Evolutionary conservation across 2,888 invertebrate genomes (phyloP), one percentile per base, ranked within the genome.

Genomic region (Folsomia manolachei): DNA sequence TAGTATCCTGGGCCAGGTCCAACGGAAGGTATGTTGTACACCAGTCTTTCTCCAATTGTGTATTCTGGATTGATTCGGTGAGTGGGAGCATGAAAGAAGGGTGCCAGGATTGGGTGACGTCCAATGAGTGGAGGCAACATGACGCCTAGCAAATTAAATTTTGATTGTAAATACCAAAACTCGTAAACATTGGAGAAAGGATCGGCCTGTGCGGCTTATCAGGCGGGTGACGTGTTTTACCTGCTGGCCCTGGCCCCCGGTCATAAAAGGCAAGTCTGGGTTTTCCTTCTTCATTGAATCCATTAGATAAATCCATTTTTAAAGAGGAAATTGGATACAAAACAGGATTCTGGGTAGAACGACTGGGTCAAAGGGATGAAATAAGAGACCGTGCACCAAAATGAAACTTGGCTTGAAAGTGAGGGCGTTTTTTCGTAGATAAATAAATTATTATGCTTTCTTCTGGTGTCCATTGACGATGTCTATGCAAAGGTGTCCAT

Each of bases 1-100:
- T 73, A 75, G 9, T 67, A 65, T n/a, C 65, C 77, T 1, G 77
- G 63, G 2, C 77, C 77, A n/a, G 77, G 77, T 7, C 71, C 70
- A 1, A 70, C 51, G 23, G 60, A 39, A 0, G 18, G 39, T 19
- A 26, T 19, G 11, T 62, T 53, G 1, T 70, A 65, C 1, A 51
- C 26, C 2, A 73, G 63, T 63, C 72, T 71, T 14, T 73, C 70
- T n/a, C 77, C 70, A 21, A 77, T 70, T 19, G 68, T 67, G 69
- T 77, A 77, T n/a, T 70, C 75, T 14, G 77, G 77, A 67, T 77
- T 77, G 56, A 77, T 77, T 2, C 75, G 73, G 27, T 77, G 77
- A 19, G 77, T 72, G 4, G 66, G 21, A 2, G 73, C 73, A 67
- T 77, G 77, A n/a, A n/a, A n/a, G n/a, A n/a, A n/a, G n/a, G n/a